phyloP scores from a whole-genome alignment of 2,797 vertebrate genomes.

The Geotria australis region DNA sequence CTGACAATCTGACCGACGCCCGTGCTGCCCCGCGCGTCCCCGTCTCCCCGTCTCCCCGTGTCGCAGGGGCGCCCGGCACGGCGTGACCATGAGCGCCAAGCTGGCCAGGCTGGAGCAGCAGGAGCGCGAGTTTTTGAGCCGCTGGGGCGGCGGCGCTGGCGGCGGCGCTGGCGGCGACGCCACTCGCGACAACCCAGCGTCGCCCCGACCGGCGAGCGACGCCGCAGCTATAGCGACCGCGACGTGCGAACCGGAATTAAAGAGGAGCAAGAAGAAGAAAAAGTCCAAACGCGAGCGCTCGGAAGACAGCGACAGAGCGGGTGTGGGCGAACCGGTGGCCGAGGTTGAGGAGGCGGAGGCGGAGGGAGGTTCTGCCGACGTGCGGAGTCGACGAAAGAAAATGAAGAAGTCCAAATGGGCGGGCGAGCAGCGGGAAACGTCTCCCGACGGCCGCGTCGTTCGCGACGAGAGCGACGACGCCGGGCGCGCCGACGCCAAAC shows the following conservation, averaged over 20 bases:
- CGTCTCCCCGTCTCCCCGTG: background rate
- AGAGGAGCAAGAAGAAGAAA: background rate
- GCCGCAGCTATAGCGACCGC: background rate
- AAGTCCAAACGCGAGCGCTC: too few species aligned
- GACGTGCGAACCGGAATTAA: too few species aligned
- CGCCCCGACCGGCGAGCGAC: background rate
- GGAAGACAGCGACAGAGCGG: too few species aligned
- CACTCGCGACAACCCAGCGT: background rate
- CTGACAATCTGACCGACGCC: too few species aligned
- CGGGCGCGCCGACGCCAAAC: background rate
- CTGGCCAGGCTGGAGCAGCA: constrained; percentile 57
- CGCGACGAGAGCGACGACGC: background rate
- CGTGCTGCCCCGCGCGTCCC: too few species aligned
- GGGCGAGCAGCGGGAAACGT: too few species aligned
- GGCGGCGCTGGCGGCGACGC: background rate
- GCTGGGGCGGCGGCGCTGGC: constrained; percentile 5
- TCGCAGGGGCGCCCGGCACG: constrained; percentile 45
- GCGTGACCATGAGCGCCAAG: constrained; percentile 68
- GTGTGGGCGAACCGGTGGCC: background rate
- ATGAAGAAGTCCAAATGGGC: too few species aligned
- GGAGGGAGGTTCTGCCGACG: too few species aligned
- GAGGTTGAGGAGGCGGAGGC: background rate
- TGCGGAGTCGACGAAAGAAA: too few species aligned
- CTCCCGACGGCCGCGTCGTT: too few species aligned
- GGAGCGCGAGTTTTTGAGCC: constrained; percentile 47